These are phyloP conservation scores for Myxocyprinus asiaticus DNA, from an alignment of 2,113 vertebrate genomes.

Conservation along the genomic window DNA sequence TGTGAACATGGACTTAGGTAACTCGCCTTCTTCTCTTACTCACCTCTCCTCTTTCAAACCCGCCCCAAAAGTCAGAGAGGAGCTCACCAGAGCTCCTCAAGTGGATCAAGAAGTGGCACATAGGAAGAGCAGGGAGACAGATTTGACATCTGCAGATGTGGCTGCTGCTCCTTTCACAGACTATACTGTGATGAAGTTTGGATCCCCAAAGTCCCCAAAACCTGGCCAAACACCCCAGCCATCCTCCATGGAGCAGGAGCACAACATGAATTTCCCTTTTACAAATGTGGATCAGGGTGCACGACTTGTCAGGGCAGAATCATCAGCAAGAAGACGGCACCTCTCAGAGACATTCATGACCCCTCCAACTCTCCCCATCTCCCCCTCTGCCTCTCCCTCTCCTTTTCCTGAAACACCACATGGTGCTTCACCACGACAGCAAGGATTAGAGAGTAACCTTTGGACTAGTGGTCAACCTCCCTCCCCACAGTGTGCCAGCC, in stretches of 20 bases:
- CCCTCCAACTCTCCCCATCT: slow-evolving; percentile 57
- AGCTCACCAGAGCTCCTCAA: slow-evolving; percentile 59
- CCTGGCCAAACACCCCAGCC: slow-evolving; percentile 56
- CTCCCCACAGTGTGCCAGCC: slow-evolving; percentile 43
- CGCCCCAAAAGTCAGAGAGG: slow-evolving; percentile 60
- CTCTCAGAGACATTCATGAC: slow-evolving; percentile 71
- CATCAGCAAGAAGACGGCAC: slow-evolving; percentile 64
- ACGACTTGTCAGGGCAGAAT: slow-evolving; percentile 60
- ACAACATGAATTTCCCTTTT: slow-evolving; percentile 64
- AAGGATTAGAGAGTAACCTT: slow-evolving; percentile 66
- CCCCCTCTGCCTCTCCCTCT: slow-evolving; percentile 64
- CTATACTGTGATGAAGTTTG: slow-evolving; percentile 63
- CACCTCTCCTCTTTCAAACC: slow-evolving; percentile 64
- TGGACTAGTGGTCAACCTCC: slow-evolving; percentile 66
- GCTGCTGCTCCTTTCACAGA: slow-evolving; percentile 57
- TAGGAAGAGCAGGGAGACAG: slow-evolving; percentile 60
- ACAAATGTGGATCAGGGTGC: slow-evolving; percentile 67
- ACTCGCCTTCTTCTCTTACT: slow-evolving; percentile 56
- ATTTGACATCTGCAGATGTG: slow-evolving; percentile 53
- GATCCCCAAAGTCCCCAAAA: slow-evolving; percentile 53
- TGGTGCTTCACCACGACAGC: slow-evolving; percentile 58
- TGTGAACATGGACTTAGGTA: slow-evolving; percentile 77
- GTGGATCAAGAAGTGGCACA: slow-evolving; percentile 63
- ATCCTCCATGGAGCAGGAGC: slow-evolving; percentile 63
- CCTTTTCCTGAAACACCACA: slow-evolving; percentile 68